Conservation (phyloP, 2,888 invertebrate genomes). For the Amiota communis region DNA sequence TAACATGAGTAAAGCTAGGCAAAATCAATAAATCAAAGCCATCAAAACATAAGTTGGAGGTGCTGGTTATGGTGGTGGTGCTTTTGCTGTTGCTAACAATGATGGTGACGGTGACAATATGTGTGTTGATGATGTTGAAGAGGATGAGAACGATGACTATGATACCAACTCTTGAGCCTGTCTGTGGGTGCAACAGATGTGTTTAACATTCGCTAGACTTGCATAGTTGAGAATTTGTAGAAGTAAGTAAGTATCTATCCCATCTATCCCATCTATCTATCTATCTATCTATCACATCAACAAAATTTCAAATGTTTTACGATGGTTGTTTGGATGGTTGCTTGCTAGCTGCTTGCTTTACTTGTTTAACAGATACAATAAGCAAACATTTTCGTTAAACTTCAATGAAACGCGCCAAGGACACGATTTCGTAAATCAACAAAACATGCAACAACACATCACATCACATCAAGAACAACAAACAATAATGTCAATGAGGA, state of each 20-base stretch:
- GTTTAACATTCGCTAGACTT: background rate
- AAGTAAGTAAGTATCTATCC: background rate
- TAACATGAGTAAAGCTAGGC: conserved; percentile 45
- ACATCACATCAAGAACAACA: background rate
- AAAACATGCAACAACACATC: background rate
- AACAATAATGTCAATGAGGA: background rate
- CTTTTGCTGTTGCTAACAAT: conserved; percentile 14
- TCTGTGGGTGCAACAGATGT: conserved; percentile 14
- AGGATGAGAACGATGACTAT: conserved; percentile 1
- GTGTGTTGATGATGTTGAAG: background rate
- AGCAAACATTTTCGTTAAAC: conserved; percentile 24
- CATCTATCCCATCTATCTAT: too few species aligned
- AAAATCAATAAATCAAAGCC: conserved; percentile 68
- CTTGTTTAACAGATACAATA: conserved; percentile 9
- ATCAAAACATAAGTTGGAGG: conserved; percentile 17
- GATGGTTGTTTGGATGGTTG: background rate
- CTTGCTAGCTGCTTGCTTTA: conserved; percentile 12
- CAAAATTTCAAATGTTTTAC: background rate
- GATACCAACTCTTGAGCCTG: conserved; percentile 4
- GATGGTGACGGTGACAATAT: background rate
- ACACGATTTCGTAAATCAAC: conserved; percentile 15
- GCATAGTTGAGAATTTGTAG: background rate
- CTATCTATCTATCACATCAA: background rate
- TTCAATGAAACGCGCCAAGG: conserved; percentile 3
- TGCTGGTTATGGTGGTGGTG: background rate